Conservation (phyloP, 2,888 invertebrate species). For the Eupithecia subfuscata region DNA sequence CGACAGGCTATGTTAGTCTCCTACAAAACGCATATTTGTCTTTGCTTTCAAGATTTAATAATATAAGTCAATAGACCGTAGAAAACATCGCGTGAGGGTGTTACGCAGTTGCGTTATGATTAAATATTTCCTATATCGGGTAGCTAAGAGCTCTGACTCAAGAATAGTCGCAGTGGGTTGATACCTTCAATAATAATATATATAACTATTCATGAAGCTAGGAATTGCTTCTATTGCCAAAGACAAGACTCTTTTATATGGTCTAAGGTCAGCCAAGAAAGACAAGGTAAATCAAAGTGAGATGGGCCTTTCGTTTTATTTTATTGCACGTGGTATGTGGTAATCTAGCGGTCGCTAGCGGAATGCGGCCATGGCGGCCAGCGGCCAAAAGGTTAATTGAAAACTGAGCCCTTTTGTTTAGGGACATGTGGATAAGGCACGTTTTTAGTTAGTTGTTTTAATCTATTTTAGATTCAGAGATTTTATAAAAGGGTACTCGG, state of each 20-base stretch:
- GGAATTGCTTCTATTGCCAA: too few species aligned
- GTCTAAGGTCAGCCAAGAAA: background rate
- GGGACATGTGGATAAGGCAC: constrained; percentile 12
- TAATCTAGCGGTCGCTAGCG: constrained; percentile 21
- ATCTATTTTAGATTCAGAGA: background rate
- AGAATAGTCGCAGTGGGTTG: background rate
- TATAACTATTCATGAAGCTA: background rate
- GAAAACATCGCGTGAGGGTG: background rate
- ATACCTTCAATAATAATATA: background rate
- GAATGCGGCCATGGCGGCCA: background rate
- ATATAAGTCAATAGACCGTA: background rate
- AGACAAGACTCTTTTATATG: background rate
- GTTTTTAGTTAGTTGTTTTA: constrained; percentile 8
- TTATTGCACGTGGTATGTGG: constrained; percentile 21
- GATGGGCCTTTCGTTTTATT: background rate
- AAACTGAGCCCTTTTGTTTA: constrained; percentile 38
- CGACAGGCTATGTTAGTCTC: background rate
- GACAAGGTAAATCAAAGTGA: background rate
- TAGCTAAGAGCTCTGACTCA: background rate
- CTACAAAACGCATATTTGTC: background rate
- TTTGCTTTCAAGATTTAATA: background rate
- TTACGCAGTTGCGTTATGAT: background rate
- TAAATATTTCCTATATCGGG: background rate
- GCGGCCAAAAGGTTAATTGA: constrained; percentile 39
- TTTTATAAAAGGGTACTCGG: background rate